These are phyloP conservation scores for Syrmaticus mikado DNA, from an alignment of 2,113 vertebrate species.

Conservation along the genomic window DNA sequence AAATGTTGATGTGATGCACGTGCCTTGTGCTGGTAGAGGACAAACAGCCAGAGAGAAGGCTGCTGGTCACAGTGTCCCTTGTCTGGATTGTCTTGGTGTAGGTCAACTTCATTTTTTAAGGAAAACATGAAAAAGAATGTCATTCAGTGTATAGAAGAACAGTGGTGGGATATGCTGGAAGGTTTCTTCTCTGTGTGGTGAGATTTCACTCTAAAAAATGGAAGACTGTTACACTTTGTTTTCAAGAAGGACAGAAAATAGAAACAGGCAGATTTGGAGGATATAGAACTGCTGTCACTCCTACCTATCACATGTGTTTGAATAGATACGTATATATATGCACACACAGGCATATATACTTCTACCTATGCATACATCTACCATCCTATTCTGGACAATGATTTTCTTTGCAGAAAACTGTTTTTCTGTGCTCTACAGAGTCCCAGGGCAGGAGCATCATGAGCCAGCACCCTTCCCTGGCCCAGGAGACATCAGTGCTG, in stretches of 20 bases:
- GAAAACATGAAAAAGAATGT: not conserved
- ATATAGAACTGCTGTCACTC: not conserved
- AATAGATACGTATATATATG: not conserved
- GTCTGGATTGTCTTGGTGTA: not conserved
- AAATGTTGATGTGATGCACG: not conserved
- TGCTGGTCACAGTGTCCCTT: not conserved
- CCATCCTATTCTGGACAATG: not conserved
- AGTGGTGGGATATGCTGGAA: not conserved
- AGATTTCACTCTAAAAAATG: not conserved
- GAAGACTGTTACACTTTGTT: not conserved
- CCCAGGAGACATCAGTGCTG: not conserved
- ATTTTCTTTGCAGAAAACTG: not conserved
- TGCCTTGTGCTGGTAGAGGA: not conserved
- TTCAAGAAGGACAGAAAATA: not conserved
- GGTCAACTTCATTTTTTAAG: not conserved
- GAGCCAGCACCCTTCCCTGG: not conserved
- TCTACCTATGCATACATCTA: not conserved
- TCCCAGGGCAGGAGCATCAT: not conserved
- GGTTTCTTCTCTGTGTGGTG: not conserved
- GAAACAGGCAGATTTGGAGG: not conserved
- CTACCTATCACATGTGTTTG: not conserved
- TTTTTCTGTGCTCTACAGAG: not conserved
- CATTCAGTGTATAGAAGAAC: rapidly evolving
- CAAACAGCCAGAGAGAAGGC: not conserved
- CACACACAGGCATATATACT: not conserved